Evolutionary conservation across 2,888 invertebrate species (phyloP).

Genomic region (Perizoma flavofasciatum): DNA sequence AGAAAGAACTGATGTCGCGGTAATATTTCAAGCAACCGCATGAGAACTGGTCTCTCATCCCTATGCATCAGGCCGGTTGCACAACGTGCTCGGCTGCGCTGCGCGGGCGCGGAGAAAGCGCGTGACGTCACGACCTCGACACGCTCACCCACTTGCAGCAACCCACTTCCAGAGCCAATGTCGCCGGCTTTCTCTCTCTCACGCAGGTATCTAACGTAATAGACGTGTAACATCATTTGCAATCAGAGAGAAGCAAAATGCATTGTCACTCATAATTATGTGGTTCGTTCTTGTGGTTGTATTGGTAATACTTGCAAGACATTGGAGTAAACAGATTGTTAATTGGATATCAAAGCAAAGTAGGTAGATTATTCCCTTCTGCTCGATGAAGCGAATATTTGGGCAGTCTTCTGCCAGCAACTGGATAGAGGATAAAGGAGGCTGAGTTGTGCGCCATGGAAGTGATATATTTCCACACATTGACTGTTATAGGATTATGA

Average conservation of each 20-base stretch:
- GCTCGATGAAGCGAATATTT: no score
- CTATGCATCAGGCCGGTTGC: conserved; percentile 58
- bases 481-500: no score
- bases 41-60: conserved; percentile 31
- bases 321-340: background rate
- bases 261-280: conserved; percentile 12
- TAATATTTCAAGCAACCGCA: conserved; percentile 3
- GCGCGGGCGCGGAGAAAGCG: conserved; percentile 80
- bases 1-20: background rate
- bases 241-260: conserved; percentile 12
- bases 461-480: conserved; percentile 1
- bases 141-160: conserved; percentile 81
- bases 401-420: no score
- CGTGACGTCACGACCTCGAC: conserved; percentile 83
- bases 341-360: background rate
- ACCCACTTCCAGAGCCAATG: conserved; percentile 74
- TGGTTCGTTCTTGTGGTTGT: conserved; percentile 11
- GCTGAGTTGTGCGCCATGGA: background rate
- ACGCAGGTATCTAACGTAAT: conserved; percentile 33
- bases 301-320: background rate
- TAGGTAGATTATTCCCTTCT: no score
- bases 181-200: conserved; percentile 50
- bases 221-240: conserved; percentile 27
- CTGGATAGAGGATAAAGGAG: no score
- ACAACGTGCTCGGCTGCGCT: conserved; percentile 52